phyloP scores from a whole-genome alignment of 2,797 vertebrate species.

The Rhinella marina region DNA sequence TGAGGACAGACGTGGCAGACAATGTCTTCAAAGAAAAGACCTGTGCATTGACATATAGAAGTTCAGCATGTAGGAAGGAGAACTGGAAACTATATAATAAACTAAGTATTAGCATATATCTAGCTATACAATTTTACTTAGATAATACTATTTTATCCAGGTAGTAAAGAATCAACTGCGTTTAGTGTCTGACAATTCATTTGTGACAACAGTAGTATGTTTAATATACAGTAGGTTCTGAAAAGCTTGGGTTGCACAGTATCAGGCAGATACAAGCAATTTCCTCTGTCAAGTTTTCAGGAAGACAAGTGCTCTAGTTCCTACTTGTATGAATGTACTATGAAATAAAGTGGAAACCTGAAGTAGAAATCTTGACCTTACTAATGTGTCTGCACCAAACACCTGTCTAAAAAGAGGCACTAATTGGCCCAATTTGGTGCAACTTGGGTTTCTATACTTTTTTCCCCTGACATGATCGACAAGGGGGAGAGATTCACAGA shows the following conservation, averaged over 20 bases:
- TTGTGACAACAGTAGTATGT: background rate
- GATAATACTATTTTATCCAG: conserved; percentile 1
- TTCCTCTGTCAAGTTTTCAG: conserved; percentile 10
- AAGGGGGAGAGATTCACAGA: too few species aligned
- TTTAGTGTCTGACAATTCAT: background rate
- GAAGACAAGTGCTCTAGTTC: conserved; percentile 37
- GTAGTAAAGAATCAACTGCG: background rate
- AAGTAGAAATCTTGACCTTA: background rate
- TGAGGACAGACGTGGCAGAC: background rate
- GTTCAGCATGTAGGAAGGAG: background rate
- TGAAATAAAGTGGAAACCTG: background rate
- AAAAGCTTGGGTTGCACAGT: background rate
- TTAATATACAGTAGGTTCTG: too few species aligned
- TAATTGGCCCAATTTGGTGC: too few species aligned
- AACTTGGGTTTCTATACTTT: too few species aligned
- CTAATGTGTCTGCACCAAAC: background rate
- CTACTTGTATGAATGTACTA: background rate
- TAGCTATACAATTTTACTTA: conserved; percentile 8
- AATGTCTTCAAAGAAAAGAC: background rate
- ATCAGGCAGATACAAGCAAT: background rate
- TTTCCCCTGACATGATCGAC: too few species aligned
- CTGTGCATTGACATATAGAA: conserved; percentile 13
- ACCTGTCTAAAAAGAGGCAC: too few species aligned
- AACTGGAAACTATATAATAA: conserved; percentile 5
- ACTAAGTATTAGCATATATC: background rate